Percentiles rank a stretch among this genome's conserved stretches.
These are phyloP conservation scores for Tragelaphus scriptus DNA, from an alignment of 2,113 vertebrate genomes.

Conservation along the genomic window DNA sequence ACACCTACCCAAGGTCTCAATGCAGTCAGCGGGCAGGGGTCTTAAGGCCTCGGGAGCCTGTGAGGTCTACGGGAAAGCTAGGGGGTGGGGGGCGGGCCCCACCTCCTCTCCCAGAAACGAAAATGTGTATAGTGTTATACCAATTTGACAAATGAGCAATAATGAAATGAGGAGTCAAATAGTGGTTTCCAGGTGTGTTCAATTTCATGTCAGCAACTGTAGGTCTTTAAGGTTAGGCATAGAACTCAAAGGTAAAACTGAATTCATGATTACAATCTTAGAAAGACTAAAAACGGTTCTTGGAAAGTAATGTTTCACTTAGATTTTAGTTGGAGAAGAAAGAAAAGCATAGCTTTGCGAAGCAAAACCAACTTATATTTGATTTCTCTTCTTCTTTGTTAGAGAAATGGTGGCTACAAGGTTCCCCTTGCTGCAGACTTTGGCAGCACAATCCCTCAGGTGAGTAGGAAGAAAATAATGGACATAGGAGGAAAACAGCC, in stretches of 20 bases:
- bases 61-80: fast-evolving
- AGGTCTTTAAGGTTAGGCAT: background rate
- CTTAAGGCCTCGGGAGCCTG: fast-evolving
- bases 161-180: background rate
- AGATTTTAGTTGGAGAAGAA: background rate
- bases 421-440: background rate
- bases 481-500: background rate
- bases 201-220: background rate
- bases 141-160: background rate
- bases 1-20: background rate
- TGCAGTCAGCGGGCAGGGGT: background rate
- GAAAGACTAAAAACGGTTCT: background rate
- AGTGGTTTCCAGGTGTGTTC: background rate
- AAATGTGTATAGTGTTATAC: background rate
- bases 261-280: background rate
- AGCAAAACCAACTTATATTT: background rate
- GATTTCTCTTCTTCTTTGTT: background rate
- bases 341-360: background rate
- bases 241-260: background rate
- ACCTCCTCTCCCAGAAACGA: background rate
- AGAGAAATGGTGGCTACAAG: background rate
- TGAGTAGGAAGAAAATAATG: background rate
- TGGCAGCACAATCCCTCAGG: background rate
- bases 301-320: background rate
- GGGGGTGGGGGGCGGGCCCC: fast-evolving